These are phyloP conservation scores for Mus caroli DNA, from an alignment of 2,797 vertebrate genomes.

Conservation along the genomic window DNA sequence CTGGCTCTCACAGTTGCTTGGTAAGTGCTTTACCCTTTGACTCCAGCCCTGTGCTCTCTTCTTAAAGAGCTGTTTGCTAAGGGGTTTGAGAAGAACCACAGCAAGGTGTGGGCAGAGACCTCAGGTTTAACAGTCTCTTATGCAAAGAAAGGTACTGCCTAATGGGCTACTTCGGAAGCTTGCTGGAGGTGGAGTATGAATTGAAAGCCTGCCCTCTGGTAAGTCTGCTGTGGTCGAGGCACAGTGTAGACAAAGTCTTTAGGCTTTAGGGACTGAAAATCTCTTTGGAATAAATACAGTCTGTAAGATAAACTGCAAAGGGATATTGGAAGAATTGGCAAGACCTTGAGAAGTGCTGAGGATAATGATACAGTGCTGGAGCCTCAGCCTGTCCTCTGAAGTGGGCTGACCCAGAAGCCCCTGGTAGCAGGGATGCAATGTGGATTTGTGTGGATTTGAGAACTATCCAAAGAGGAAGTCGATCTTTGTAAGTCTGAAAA, in stretches of 20 bases:
- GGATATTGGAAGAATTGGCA: constrained; percentile 1
- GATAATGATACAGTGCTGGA: background rate
- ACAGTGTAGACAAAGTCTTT: background rate
- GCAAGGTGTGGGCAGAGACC: background rate
- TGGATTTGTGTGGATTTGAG: background rate
- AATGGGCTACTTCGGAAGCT: background rate
- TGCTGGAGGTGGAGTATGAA: background rate
- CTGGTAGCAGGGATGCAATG: background rate
- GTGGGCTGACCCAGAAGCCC: background rate
- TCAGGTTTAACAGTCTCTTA: background rate
- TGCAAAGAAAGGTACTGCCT: background rate
- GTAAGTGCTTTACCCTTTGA: background rate
- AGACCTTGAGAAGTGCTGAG: background rate
- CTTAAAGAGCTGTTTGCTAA: background rate
- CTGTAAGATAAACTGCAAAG: background rate
- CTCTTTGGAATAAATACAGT: background rate
- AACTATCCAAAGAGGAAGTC: constrained; percentile 20
- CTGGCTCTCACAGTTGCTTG: background rate
- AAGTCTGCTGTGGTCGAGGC: background rate
- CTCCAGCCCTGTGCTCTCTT: background rate
- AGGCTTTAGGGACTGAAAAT: background rate
- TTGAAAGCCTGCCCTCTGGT: background rate
- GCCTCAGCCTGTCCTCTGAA: background rate
- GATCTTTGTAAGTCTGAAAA: background rate
- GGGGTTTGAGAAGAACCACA: constrained; percentile 24